Evolutionary conservation across 2,797 vertebrate genomes (phyloP), one percentile per base, ranked within the genome.

Genomic region (Rhinoraja longicauda): DNA sequence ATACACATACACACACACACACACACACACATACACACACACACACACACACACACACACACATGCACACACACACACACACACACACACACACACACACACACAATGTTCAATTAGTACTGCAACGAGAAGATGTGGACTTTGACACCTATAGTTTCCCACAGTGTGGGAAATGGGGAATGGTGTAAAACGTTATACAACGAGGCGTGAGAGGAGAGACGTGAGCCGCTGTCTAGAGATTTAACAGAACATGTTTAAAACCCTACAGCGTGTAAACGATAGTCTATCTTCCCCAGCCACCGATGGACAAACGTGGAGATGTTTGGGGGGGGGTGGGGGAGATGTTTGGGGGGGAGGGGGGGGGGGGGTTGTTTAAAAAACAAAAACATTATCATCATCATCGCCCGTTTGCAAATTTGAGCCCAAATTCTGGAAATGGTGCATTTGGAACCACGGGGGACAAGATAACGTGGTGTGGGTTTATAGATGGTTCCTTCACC

Each of bases 321-420:
- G 10, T 4, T 88, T 36, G 4, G n/a, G 26, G n/a, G n/a, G n/a
- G n/a, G n/a, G n/a, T n/a, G n/a, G n/a, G n/a, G 59, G 62, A 0
- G 21, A 67, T 1, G 10, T 4, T 88, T 36, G 4, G n/a, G n/a
- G n/a, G n/a, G n/a, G n/a, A n/a, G n/a, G n/a, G n/a, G n/a, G n/a
- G n/a, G n/a, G n/a, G n/a, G n/a, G 45, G 0, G 0, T 53, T 53
- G 53, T 53, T 0, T 5, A 0, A 5, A 53, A 53, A n/a, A n/a
- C n/a, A n/a, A 39, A 88, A 7, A 2, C 64, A n/a, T 88, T 64
- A 29, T 29, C 0, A 32, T 73, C 24, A 73, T 75, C 7, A 5
- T 7, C 6, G 8, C 8, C 72, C 53, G 79, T 86, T 84, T 86
- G 6, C 13, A 64, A 64, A 64, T 8, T 64, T 15, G 6, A 64